Evolutionary conservation across 2,113 vertebrate genomes (phyloP).

Genomic region (Nothocercus nigrocapillus): DNA sequence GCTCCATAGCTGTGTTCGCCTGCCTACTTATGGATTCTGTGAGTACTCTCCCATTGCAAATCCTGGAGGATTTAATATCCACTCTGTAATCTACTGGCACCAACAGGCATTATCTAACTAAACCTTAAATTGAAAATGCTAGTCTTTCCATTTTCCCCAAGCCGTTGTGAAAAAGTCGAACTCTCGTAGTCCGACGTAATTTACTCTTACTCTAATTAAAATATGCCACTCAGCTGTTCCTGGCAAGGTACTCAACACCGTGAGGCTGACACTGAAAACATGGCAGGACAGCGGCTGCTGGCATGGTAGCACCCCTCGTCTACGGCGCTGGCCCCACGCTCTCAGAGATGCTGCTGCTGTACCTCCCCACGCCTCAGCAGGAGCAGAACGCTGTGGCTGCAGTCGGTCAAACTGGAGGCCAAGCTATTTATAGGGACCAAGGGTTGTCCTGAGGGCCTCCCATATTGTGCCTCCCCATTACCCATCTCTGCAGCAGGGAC

Average conservation of each 20-base stretch:
- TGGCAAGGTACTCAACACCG: not conserved
- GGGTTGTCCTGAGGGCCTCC: not conserved
- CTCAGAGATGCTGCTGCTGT: not conserved
- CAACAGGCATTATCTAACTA: conserved; percentile 82
- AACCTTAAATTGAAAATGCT: conserved; percentile 82
- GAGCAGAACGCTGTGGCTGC: not conserved
- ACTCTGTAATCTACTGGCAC: conserved; percentile 83
- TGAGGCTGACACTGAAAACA: not conserved
- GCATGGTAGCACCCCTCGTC: not conserved
- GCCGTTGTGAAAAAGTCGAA: not conserved
- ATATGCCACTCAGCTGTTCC: not conserved
- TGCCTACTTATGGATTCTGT: conserved; percentile 71
- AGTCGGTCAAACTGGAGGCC: not conserved
- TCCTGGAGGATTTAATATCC: conserved; percentile 83
- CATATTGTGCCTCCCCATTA: not conserved
- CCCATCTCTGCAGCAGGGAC: fast-evolving
- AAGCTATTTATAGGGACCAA: fast-evolving
- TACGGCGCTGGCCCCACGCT: not conserved
- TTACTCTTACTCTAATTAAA: conserved; percentile 76
- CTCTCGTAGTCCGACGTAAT: not conserved
- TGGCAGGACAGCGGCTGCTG: not conserved
- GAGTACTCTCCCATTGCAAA: conserved; percentile 66
- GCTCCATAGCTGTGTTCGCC: not conserved
- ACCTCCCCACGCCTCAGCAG: fast-evolving
- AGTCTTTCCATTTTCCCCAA: conserved; percentile 58